These are phyloP conservation scores for Scolanthus callimorphus DNA, from an alignment of 92 coral and sea anemone species.

Conservation along the genomic window DNA sequence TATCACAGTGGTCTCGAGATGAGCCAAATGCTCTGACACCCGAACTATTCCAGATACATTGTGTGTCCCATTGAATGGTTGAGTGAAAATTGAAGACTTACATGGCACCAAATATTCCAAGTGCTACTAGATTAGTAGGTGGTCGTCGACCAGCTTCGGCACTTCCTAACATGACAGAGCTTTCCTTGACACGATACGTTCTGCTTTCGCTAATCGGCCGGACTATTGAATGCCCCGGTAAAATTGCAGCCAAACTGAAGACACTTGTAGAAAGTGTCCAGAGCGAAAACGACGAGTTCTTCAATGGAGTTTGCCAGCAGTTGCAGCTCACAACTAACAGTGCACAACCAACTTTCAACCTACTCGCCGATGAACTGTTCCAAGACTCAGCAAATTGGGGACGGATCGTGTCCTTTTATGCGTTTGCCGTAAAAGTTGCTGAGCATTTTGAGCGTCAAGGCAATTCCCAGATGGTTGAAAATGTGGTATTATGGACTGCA, in stretches of 20 bases:
- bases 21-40: too few species aligned
- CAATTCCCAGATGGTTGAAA: slow-evolving; percentile 27
- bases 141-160: neutral
- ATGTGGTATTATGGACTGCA: slow-evolving; percentile 43
- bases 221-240: slow-evolving; percentile 27
- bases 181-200: slow-evolving; percentile 42
- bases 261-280: slow-evolving; percentile 26
- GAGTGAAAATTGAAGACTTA: too few species aligned
- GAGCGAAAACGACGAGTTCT: slow-evolving; percentile 27
- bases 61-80: too few species aligned
- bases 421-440: slow-evolving; percentile 53
- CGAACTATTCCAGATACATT: too few species aligned
- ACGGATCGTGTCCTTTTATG: slow-evolving; percentile 38
- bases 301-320: slow-evolving; percentile 40
- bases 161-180: slow-evolving; percentile 14
- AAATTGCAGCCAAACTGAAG: slow-evolving; percentile 32
- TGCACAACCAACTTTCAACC: slow-evolving; percentile 36
- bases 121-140: neutral
- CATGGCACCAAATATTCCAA: slow-evolving; percentile 29
- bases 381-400: slow-evolving; percentile 59
- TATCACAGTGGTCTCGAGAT: too few species aligned
- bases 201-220: slow-evolving; percentile 31
- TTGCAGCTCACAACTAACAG: slow-evolving; percentile 24
- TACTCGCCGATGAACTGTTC: slow-evolving; percentile 46
- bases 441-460: slow-evolving; percentile 42